Conservation (phyloP, 2,888 invertebrate species). For the Papilio protenor region DNA sequence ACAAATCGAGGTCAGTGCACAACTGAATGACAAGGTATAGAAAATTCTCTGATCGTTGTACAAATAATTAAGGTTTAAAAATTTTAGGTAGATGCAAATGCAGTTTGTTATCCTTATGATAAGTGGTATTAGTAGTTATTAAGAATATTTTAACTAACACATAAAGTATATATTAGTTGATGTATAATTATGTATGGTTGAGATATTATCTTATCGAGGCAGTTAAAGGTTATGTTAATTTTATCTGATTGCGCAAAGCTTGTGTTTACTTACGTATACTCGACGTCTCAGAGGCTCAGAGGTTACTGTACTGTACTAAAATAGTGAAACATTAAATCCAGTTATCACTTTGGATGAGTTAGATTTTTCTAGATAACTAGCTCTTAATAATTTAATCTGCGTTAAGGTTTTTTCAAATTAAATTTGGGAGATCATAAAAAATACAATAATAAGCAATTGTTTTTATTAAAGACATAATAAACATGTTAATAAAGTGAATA, state of each 20-base stretch:
- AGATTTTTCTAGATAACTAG: no score
- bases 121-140: background rate
- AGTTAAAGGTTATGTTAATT: conserved; percentile 11
- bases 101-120: background rate
- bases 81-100: background rate
- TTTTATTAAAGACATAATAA: conserved; percentile 84
- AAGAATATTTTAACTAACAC: background rate
- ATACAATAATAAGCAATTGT: conserved; percentile 73
- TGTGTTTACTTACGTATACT: background rate
- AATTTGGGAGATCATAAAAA: conserved; percentile 46
- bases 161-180: conserved; percentile 1
- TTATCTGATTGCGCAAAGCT: conserved; percentile 9
- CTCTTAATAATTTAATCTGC: background rate
- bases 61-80: background rate
- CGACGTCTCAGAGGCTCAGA: background rate
- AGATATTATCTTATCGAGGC: conserved; percentile 6
- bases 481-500: conserved; percentile 83
- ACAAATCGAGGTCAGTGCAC: conserved; percentile 59
- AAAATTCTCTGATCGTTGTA: background rate
- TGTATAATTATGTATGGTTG: background rate
- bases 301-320: background rate
- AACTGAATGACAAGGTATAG: conserved; percentile 22
- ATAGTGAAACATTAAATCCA: no score
- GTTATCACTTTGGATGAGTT: no score
- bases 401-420: background rate